Percentiles rank a stretch among this genome's conserved stretches.
Conservation (phyloP, 2,113 vertebrate species). For the Tragelaphus imberbis region DNA sequence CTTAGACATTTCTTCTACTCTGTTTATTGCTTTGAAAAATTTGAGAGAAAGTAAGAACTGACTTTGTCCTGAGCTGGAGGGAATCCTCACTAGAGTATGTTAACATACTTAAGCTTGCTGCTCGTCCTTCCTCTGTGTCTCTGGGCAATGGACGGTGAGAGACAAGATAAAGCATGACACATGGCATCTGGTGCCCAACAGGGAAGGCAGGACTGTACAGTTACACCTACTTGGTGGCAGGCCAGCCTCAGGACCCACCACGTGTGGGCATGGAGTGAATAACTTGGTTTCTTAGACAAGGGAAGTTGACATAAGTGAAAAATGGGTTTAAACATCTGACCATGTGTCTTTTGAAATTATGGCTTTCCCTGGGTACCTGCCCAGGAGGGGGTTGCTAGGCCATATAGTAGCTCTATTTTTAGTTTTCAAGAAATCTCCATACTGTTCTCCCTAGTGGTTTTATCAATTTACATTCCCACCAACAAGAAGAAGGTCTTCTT, state of each 20-base stretch:
- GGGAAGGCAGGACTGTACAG: not conserved
- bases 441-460: not conserved
- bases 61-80: not conserved
- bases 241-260: not conserved
- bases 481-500: not conserved
- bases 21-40: not conserved
- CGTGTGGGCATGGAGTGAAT: not conserved
- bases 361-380: not conserved
- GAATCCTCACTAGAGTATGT: not conserved
- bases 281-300: not conserved
- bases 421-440: not conserved
- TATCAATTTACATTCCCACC: not conserved
- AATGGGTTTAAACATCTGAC: rapidly evolving
- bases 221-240: not conserved
- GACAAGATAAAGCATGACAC: not conserved
- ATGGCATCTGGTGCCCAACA: rapidly evolving
- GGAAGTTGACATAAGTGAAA: not conserved
- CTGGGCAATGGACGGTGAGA: not conserved
- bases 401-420: not conserved
- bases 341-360: not conserved
- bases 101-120: not conserved
- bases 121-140: not conserved
- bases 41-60: not conserved
- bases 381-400: not conserved
- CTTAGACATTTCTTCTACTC: not conserved